Percentiles rank a stretch among this genome's conserved stretches.
These are phyloP conservation scores for Lithophane ornitopus DNA, from an alignment of 2,888 invertebrate species.

Conservation along the genomic window DNA sequence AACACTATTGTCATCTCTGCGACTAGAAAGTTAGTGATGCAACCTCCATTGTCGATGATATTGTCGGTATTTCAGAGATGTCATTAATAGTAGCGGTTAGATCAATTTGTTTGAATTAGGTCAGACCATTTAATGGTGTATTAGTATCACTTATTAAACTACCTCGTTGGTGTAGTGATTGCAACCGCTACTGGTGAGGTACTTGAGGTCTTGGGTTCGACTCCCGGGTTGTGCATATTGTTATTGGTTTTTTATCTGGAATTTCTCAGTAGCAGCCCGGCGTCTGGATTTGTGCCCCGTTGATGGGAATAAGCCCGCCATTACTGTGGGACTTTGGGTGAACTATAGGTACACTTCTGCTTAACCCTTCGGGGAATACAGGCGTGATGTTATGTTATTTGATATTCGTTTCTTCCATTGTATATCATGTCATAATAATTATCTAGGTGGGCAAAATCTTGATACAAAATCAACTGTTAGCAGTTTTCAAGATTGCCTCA, in stretches of 20 bases:
- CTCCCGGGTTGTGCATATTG: too few species aligned
- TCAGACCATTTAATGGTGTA: constrained; percentile 27
- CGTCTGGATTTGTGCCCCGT: not conserved
- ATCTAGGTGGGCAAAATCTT: not conserved
- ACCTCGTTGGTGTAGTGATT: not conserved
- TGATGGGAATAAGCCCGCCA: not conserved
- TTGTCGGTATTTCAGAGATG: constrained; percentile 43
- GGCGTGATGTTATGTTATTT: not conserved
- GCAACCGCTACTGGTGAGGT: not conserved
- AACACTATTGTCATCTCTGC: constrained; percentile 44
- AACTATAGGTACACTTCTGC: not conserved
- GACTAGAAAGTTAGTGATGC: constrained; percentile 55
- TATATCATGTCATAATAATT: not conserved
- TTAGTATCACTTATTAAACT: constrained; percentile 12
- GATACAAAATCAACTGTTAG: not conserved
- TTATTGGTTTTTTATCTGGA: not conserved
- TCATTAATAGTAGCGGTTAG: constrained; percentile 50
- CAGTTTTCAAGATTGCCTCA: not conserved
- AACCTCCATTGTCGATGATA: constrained; percentile 44
- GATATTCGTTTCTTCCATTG: not conserved
- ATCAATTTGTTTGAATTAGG: constrained; percentile 56
- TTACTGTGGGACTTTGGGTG: not conserved
- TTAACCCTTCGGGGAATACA: too few species aligned
- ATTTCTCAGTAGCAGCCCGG: not conserved
- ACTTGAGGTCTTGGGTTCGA: not conserved